Conservation (phyloP, 2,888 invertebrate genomes). For the Hyposoter dolosus region DNA sequence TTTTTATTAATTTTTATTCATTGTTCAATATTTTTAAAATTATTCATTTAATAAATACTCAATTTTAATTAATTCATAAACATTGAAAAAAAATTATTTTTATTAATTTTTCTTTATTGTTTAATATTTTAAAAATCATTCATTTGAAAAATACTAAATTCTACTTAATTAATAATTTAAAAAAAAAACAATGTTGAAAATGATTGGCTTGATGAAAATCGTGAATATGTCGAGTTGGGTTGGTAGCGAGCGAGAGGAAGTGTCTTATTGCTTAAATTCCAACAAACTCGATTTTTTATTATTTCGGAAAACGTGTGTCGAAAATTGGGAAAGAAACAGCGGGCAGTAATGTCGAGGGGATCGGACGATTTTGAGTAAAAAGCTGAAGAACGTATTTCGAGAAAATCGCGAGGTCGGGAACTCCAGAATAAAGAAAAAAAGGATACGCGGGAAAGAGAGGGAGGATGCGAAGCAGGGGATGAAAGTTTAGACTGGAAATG, state of each 20-base stretch:
- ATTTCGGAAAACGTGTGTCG: constrained; percentile 16
- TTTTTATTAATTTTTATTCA: no score
- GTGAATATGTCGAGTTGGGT: not conserved
- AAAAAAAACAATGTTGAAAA: not conserved
- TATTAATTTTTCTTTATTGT: not conserved
- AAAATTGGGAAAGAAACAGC: constrained; percentile 49
- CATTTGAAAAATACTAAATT: no score
- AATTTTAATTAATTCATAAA: no score
- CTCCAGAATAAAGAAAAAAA: constrained; percentile 33
- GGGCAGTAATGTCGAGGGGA: constrained; percentile 33
- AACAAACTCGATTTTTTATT: not conserved
- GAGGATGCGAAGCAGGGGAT: constrained; percentile 28
- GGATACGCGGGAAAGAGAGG: constrained; percentile 31
- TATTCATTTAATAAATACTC: no score
- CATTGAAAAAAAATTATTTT: not conserved
- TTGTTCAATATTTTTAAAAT: not conserved
- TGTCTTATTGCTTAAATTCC: not conserved
- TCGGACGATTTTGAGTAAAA: constrained; percentile 33
- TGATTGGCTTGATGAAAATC: not conserved
- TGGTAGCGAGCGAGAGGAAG: not conserved
- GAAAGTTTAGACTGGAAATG: constrained; percentile 73
- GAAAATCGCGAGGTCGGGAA: constrained; percentile 5
- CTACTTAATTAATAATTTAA: not conserved
- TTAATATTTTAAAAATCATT: no score
- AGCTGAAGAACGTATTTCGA: constrained; percentile 2